Evolutionary conservation across 2,113 vertebrate species (phyloP).

Genomic region (Tapirus terrestris): DNA sequence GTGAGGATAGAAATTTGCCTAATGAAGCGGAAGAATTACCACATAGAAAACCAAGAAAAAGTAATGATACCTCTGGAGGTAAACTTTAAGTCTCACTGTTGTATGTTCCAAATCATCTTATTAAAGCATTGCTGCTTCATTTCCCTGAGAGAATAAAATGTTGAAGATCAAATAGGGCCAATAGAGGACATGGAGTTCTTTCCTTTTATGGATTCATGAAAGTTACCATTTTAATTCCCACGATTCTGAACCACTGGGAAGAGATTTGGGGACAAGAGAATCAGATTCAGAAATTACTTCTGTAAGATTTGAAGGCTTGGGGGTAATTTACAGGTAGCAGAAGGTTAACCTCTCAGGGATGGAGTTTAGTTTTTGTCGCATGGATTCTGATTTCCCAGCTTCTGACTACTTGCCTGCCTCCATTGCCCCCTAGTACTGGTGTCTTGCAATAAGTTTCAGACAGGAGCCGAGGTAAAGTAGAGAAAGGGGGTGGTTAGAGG

Average conservation of each 20-base stretch:
- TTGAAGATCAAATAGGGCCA: background rate
- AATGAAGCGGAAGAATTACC: background rate
- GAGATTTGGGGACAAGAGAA: background rate
- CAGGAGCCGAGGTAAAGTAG: background rate
- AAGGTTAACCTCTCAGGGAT: background rate
- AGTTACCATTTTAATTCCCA: background rate
- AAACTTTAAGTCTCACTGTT: background rate
- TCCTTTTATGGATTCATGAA: background rate
- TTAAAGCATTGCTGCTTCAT: background rate
- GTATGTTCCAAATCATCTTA: background rate
- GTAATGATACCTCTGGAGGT: background rate
- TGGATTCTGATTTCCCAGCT: background rate
- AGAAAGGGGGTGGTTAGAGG: background rate
- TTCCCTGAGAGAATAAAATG: background rate
- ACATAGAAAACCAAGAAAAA: background rate
- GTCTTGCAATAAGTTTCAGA: background rate
- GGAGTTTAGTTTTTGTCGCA: background rate
- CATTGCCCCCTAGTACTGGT: too few species aligned
- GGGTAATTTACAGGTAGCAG: background rate
- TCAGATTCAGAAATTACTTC: background rate
- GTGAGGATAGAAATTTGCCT: background rate
- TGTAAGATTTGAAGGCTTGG: background rate
- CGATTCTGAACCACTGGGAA: background rate
- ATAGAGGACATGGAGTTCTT: background rate
- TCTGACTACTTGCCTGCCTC: background rate